Evolutionary conservation across 2,797 vertebrate genomes (phyloP).

Genomic region (Microcaecilia unicolor): DNA sequence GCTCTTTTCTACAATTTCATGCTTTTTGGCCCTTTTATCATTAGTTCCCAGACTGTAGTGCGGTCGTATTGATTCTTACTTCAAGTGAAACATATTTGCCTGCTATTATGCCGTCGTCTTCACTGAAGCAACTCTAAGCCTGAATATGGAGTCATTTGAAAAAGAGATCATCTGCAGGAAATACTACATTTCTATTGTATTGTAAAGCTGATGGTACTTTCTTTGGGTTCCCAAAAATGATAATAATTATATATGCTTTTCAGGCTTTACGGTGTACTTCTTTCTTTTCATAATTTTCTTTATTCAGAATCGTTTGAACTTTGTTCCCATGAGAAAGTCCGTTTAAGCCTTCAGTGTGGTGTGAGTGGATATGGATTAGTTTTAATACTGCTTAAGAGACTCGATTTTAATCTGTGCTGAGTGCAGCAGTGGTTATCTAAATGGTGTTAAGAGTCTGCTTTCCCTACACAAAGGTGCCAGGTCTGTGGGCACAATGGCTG

Average conservation of each 20-base stretch:
- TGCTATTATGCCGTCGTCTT: constrained; percentile 18
- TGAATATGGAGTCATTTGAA: neutral
- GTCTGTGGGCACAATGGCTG: no score
- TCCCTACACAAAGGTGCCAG: no score
- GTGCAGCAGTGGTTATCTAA: no score
- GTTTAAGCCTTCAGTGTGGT: no score
- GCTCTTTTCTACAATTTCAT: constrained; percentile 44
- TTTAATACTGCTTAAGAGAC: no score
- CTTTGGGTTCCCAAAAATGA: constrained; percentile 2
- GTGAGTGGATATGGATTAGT: no score
- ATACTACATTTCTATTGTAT: neutral
- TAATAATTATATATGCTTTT: no score
- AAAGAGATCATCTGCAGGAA: neutral
- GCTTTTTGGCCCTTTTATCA: constrained; percentile 44
- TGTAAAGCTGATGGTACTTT: neutral
- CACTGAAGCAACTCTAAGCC: neutral
- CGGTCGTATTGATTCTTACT: constrained; percentile 47
- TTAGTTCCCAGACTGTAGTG: constrained; percentile 34
- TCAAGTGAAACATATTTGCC: constrained; percentile 20
- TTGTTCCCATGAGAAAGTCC: no score
- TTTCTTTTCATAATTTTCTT: no score
- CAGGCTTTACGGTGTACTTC: neutral
- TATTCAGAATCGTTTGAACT: no score
- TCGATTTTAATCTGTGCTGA: no score
- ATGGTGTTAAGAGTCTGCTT: no score